Evolutionary conservation across 2,113 vertebrate genomes (phyloP), one percentile per base, ranked within the genome.

Genomic region (Origma solitaria): DNA sequence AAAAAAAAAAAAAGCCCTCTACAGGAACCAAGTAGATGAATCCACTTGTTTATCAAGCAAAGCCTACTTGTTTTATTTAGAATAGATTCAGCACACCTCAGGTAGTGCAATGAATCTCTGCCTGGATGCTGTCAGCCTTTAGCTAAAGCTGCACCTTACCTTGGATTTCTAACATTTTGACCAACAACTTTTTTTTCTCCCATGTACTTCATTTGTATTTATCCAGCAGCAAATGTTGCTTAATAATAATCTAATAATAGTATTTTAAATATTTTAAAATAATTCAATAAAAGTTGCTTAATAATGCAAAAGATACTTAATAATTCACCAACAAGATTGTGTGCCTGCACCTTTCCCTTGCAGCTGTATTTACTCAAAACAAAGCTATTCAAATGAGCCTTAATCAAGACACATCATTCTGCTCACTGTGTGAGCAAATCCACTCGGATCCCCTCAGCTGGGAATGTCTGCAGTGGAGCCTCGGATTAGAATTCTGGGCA

Each of bases 1-100:
- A 85, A 44, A 85, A 58, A 81, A 44, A 85, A 58, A 81, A 79
- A 92, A 87, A 91, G 12, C 33, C 53, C 50, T 86, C 92, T 91
- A 31, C 47, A 53, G 92, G 90, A 88, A 90, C 33, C 79, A 13
- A 6, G 65, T 90, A 93, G 89, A 89, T 95, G 82, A 97, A 93
- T 95, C 81, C 84, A 75, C 87, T 93, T 97, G 92, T 97, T 97
- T 96, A 92, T 93, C 80, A 96, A 95, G 82, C 69, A 94, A 95
- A 96, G 44, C n/a, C 53, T 91, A 66, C 75, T 76, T 60, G 65
- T 95, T 96, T 95, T 96, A 95, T 96, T 96, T 95, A 94, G 85
- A 95, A 91, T 79, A 88, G 54, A 94, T 93, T 96, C 97, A 72
- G 49, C 65, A 97, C 96, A 89, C 57, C 78, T 91, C 66, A 95